phyloP scores from a whole-genome alignment of 2,797 vertebrate species.

The Cuniculus paca region DNA sequence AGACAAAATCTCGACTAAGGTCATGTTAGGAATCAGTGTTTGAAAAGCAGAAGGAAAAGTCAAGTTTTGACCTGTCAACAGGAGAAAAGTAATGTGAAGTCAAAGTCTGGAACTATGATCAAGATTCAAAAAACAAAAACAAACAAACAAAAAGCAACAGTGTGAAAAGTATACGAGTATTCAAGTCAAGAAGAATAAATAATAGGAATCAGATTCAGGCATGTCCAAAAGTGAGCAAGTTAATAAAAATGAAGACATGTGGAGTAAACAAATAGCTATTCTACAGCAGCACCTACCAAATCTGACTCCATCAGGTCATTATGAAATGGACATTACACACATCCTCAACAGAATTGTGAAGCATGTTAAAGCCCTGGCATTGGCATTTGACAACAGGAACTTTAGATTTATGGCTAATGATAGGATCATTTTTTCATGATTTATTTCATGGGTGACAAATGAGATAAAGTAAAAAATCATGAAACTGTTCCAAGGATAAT shows the following conservation, averaged over 20 bases:
- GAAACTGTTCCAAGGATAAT: not conserved
- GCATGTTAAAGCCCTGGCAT: not conserved
- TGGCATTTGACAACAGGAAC: not conserved
- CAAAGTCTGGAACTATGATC: not conserved
- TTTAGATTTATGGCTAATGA: not conserved
- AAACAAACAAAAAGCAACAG: not conserved
- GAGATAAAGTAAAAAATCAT: not conserved
- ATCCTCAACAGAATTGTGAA: not conserved
- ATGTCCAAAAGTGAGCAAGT: not conserved
- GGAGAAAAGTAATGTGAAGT: not conserved
- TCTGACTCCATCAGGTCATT: not conserved
- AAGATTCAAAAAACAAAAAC: not conserved
- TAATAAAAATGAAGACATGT: not conserved
- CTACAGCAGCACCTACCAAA: not conserved
- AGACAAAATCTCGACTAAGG: not conserved
- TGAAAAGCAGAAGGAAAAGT: not conserved
- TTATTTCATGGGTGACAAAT: not conserved
- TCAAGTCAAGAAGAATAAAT: not conserved
- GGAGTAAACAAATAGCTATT: not conserved
- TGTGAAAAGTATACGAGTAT: not conserved
- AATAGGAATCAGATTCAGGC: not conserved
- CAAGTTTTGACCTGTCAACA: not conserved
- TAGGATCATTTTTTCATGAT: not conserved
- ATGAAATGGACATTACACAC: not conserved
- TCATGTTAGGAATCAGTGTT: not conserved